Base-by-base conservation (phyloP, 2,113 vertebrate species). In the Piprites chloris region DNA sequence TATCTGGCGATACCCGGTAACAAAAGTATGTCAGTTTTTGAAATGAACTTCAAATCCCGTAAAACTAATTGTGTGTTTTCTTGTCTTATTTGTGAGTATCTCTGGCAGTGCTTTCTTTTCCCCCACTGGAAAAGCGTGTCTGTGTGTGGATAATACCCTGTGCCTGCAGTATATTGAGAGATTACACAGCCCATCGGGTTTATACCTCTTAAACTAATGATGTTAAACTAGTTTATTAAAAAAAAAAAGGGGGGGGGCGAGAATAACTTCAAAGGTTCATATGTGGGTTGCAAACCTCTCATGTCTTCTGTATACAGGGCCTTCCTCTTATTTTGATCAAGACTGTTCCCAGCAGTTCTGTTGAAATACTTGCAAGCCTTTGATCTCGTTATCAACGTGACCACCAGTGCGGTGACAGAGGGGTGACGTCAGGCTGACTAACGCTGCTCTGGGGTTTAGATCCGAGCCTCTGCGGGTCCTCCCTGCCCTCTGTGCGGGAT, bases 261-360 rank as follows among this genome's bases (percentile, higher is more conserved):
- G 85, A 93, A 83, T 35, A 73, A 96, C 94, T 96, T 97, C 97
- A 97, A 97, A 97, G 96, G 92, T 95, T 93, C 93, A 42, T 95
- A 90, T 91, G 96, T 95, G 96, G 87, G 96, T 81, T 97, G 92
- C 92, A 96, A 97, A 91, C 92, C 94, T 97, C 97, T 97, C 92
- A 74, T 91, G 93, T 95, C 96, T 93, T 91, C 96, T 96, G 90
- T 95, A 96, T 87, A 96, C 96, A 96, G 93, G 94, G 85, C 93
- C 89, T 97, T 97, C 95, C 94, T 96, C 97, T 95, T 93, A 93
- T 97, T 97, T 96, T 97, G 97, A 96, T 97, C 96, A 96, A 89
- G 95, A 75, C 97, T 87, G 89, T 97, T 97, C 93, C 92, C 94
- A 94, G 96, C 96, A 89, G 93, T 96, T 93, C 63, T 95, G 93